phyloP scores from a whole-genome alignment of 2,113 vertebrate genomes.

The Bubo scandiacus region DNA sequence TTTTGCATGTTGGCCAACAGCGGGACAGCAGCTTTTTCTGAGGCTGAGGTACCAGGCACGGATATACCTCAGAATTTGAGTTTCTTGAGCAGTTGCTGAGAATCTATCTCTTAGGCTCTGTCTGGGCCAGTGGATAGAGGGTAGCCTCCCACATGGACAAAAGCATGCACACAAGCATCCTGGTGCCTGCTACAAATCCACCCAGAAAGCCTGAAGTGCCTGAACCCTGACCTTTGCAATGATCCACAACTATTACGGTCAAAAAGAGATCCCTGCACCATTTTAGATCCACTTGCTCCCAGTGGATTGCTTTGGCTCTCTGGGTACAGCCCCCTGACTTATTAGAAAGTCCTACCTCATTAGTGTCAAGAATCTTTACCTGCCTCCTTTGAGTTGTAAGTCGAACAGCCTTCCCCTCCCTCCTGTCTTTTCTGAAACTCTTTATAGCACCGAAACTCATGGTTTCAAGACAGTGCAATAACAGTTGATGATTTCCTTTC shows the following conservation, averaged over 20 bases:
- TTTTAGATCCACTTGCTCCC: background rate
- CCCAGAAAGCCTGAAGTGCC: background rate
- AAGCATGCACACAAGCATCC: background rate
- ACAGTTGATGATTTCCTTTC: background rate
- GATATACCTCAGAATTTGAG: background rate
- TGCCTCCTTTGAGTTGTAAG: background rate
- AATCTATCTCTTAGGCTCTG: background rate
- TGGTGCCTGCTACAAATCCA: background rate
- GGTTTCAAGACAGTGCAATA: background rate
- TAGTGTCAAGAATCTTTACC: background rate
- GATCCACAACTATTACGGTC: background rate
- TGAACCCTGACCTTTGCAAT: background rate
- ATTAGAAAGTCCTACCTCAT: background rate
- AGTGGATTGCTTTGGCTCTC: background rate
- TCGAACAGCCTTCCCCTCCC: background rate
- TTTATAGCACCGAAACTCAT: background rate
- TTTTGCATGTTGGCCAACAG: background rate
- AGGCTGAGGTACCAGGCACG: background rate
- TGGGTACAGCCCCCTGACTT: background rate
- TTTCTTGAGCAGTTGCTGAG: background rate
- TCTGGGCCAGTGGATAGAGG: background rate
- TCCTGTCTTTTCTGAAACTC: background rate
- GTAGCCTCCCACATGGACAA: background rate
- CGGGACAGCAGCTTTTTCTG: background rate
- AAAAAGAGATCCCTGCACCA: background rate